phyloP scores from a whole-genome alignment of 2,113 vertebrate genomes.

The Pelecanoides urinatrix region DNA sequence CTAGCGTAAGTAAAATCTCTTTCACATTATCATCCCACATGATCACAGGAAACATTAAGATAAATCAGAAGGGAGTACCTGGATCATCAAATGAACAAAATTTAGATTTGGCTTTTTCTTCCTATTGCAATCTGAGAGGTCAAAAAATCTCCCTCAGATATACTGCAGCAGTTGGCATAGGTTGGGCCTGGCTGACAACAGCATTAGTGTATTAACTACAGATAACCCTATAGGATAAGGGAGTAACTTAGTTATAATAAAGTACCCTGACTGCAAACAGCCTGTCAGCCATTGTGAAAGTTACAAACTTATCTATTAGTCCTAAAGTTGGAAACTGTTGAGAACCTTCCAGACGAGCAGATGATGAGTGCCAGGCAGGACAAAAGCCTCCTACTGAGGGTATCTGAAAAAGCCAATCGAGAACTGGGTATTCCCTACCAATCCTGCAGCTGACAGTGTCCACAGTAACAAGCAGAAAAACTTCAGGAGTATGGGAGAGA shows the following conservation, averaged over 20 bases:
- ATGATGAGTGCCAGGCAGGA: background rate
- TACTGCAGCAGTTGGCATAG: background rate
- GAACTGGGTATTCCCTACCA: background rate
- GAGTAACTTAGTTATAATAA: background rate
- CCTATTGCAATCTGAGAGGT: background rate
- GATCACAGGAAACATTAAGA: background rate
- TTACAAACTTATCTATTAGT: background rate
- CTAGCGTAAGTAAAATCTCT: background rate
- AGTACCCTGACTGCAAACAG: background rate
- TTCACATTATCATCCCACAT: background rate
- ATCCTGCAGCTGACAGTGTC: background rate
- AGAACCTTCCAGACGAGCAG: background rate
- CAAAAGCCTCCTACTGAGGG: background rate
- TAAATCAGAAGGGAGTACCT: background rate
- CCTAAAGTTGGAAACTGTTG: background rate
- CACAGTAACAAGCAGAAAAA: background rate
- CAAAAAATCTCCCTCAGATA: background rate
- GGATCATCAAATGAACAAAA: background rate
- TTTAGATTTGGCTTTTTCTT: background rate
- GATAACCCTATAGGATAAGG: background rate
- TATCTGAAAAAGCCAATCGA: background rate
- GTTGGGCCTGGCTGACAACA: background rate
- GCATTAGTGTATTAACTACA: background rate
- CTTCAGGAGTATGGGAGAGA: no score
- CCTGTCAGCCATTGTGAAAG: no score